Evolutionary conservation across 2,797 vertebrate species (phyloP).

Genomic region (Parambassis ranga): DNA sequence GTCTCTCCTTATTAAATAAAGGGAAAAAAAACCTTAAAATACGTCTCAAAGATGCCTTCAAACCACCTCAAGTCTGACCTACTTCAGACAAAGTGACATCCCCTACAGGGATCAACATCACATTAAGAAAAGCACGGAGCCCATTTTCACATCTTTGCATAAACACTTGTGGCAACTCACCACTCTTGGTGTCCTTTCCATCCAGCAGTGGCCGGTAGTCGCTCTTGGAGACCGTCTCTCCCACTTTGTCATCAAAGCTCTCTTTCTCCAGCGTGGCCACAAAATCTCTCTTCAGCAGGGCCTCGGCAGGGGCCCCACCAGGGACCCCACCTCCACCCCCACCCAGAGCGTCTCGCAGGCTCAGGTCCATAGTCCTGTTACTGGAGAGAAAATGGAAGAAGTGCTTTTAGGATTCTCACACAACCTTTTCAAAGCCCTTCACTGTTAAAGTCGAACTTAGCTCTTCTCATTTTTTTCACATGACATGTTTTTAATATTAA

Average conservation of each 20-base stretch:
- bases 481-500: too few relatives aligned
- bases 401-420: neutral
- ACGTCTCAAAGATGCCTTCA: neutral
- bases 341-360: slow-evolving; percentile 86
- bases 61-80: neutral
- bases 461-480: too few relatives aligned
- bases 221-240: slow-evolving; percentile 87
- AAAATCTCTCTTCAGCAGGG: slow-evolving; percentile 89
- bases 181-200: slow-evolving; percentile 80
- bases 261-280: slow-evolving; percentile 88
- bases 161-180: slow-evolving; percentile 32
- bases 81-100: neutral
- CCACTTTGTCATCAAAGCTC: slow-evolving; percentile 89
- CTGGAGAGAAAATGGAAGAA: slow-evolving; percentile 7
- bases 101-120: slow-evolving; percentile 1
- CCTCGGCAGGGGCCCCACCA: slow-evolving; percentile 71
- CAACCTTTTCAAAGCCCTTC: too few relatives aligned
- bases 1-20: too few relatives aligned
- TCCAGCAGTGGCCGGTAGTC: slow-evolving; percentile 92
- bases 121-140: neutral
- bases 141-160: neutral
- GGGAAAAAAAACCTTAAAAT: too few relatives aligned
- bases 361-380: slow-evolving; percentile 85
- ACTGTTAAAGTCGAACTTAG: too few relatives aligned
- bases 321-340: slow-evolving; percentile 53